phyloP scores from a whole-genome alignment of 1,140 invertebrate genomes.

The Bilobella aurantiaca region DNA sequence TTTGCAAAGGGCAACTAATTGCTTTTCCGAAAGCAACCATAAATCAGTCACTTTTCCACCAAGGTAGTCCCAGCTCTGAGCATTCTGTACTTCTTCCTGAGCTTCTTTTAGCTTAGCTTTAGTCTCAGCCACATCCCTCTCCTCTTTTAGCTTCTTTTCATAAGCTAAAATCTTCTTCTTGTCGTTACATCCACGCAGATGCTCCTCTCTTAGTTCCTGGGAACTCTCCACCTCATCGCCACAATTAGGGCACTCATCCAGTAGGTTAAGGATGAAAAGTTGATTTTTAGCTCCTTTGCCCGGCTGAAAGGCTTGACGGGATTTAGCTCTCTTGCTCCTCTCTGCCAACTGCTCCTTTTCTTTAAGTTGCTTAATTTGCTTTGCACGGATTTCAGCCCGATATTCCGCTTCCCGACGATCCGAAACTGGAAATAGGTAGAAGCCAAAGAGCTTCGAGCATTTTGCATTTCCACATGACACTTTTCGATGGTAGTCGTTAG shows the following conservation, averaged over 20 bases:
- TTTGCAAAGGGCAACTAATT: slow-evolving; percentile 9
- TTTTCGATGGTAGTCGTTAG: slow-evolving; percentile 16
- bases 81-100: slow-evolving; percentile 19
- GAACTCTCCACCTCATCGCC: slow-evolving; percentile 9
- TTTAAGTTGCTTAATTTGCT: slow-evolving; percentile 14
- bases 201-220: not conserved
- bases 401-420: slow-evolving; percentile 15
- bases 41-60: slow-evolving; percentile 13
- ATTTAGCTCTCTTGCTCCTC: not conserved
- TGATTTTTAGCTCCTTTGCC: slow-evolving; percentile 5
- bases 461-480: slow-evolving; percentile 12
- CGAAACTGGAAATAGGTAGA: slow-evolving; percentile 10
- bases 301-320: not conserved
- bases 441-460: slow-evolving; percentile 17
- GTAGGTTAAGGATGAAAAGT: slow-evolving; percentile 12
- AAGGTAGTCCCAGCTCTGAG: slow-evolving; percentile 12
- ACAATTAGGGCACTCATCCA: slow-evolving; percentile 17
- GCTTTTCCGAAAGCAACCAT: slow-evolving; percentile 17
- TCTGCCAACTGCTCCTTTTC: slow-evolving; percentile 17
- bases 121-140: slow-evolving; percentile 1
- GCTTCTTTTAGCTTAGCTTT: not conserved
- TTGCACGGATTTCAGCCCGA: slow-evolving; percentile 13
- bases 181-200: slow-evolving; percentile 14
- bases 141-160: slow-evolving; percentile 8
- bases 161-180: slow-evolving; percentile 15